These are phyloP conservation scores for Montipora cactus DNA, from an alignment of 64 coral and sea anemone genomes.

Conservation along the genomic window DNA sequence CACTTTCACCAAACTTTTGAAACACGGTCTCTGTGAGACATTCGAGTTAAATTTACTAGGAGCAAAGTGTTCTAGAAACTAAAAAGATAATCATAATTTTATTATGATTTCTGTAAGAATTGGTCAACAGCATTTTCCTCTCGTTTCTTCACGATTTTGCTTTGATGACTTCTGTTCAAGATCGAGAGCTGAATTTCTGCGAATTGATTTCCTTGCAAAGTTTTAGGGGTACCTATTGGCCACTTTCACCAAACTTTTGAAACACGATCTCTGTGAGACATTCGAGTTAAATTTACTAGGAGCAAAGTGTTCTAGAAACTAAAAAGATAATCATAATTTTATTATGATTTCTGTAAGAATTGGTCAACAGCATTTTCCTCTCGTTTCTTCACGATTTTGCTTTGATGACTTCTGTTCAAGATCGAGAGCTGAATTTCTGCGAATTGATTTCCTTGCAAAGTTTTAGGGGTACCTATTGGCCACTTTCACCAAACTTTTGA, in stretches of 20 bases:
- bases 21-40: too few species aligned
- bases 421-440: conserved; percentile 58
- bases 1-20: too few species aligned
- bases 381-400: background rate
- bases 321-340: background rate
- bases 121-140: background rate
- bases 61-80: too few species aligned
- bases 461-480: too few species aligned
- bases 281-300: too few species aligned
- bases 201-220: conserved; percentile 4
- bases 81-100: background rate
- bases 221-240: too few species aligned
- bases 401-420: conserved; percentile 49
- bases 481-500: too few species aligned
- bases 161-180: conserved; percentile 49
- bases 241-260: too few species aligned
- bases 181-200: conserved; percentile 58
- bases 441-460: conserved; percentile 4
- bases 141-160: background rate
- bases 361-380: background rate
- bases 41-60: too few species aligned
- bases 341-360: background rate
- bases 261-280: too few species aligned
- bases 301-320: too few species aligned
- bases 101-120: background rate